Evolutionary conservation across 92 coral and sea anemone genomes (phyloP).

Genomic region (Actinostola sp.): DNA sequence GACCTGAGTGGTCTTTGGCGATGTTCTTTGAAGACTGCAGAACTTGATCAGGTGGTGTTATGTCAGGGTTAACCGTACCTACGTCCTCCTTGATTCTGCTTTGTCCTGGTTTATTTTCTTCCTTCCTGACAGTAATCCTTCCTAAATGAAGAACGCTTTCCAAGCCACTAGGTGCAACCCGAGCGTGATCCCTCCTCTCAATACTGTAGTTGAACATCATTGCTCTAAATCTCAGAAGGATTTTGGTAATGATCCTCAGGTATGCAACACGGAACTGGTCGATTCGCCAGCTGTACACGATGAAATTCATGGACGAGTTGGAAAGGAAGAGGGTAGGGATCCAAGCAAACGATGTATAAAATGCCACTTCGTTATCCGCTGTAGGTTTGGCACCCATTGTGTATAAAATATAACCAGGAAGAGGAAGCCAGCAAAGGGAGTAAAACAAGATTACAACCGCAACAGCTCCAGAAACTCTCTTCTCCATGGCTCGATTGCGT

Average conservation of each 20-base stretch:
- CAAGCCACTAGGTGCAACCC: too few relatives aligned
- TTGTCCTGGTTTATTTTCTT: too few relatives aligned
- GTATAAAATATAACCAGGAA: slow-evolving; percentile 11
- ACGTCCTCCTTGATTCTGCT: too few relatives aligned
- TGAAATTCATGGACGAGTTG: slow-evolving; percentile 32
- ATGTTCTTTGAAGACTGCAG: too few relatives aligned
- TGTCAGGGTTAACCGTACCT: too few relatives aligned
- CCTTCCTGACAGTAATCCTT: too few relatives aligned
- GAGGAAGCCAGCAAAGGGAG: slow-evolving; percentile 24
- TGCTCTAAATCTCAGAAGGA: background rate
- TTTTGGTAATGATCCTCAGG: background rate
- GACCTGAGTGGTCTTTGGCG: too few relatives aligned
- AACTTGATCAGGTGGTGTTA: too few relatives aligned
- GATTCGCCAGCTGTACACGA: slow-evolving; percentile 25
- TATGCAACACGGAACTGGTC: slow-evolving; percentile 24
- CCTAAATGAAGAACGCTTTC: too few relatives aligned
- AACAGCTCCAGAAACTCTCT: slow-evolving; percentile 16
- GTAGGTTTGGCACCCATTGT: background rate
- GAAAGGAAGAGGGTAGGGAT: slow-evolving; percentile 22
- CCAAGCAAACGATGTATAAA: slow-evolving; percentile 33
- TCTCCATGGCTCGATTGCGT: slow-evolving; percentile 4
- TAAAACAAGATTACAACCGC: slow-evolving; percentile 18
- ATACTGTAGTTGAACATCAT: background rate
- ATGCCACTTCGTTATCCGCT: slow-evolving; percentile 1
- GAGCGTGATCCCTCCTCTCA: too few relatives aligned